Evolutionary conservation across 35 echinoderm and acorn worm genomes (phyloP).

Genomic region (Amphiura filiformis): DNA sequence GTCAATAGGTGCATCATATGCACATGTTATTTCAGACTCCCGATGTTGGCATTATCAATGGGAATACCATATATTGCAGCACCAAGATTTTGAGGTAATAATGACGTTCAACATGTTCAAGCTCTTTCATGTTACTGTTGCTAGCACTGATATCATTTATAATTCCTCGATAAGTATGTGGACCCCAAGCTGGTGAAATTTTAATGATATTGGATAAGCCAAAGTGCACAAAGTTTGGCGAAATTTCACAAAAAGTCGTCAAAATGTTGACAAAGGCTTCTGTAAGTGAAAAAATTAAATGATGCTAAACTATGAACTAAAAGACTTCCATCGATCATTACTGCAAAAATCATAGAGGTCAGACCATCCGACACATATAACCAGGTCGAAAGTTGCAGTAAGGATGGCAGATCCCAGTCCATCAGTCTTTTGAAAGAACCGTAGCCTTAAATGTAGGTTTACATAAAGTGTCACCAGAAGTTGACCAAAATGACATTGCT

Average conservation of each 20-base stretch:
- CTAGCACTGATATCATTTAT: not conserved
- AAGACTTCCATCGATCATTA: not conserved
- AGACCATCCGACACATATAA: not conserved
- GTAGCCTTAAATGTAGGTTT: not conserved
- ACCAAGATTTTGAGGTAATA: not conserved
- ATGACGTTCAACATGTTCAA: not conserved
- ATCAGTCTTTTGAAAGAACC: not conserved
- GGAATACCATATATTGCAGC: not conserved
- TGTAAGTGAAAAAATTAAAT: not conserved
- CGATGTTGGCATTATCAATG: not conserved
- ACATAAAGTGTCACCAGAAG: no score
- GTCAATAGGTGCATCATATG: no score
- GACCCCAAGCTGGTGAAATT: not conserved
- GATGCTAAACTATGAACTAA: not conserved
- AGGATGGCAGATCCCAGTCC: not conserved
- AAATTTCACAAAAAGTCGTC: not conserved
- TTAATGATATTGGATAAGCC: not conserved
- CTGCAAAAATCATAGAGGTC: not conserved
- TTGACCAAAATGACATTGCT: no score
- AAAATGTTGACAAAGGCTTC: not conserved
- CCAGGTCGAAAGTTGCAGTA: not conserved
- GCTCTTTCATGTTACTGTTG: not conserved
- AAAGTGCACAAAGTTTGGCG: not conserved
- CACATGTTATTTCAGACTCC: not conserved
- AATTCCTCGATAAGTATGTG: not conserved